Conservation (phyloP, 92 coral and sea anemone species). For the Zoanthus sociatus region DNA sequence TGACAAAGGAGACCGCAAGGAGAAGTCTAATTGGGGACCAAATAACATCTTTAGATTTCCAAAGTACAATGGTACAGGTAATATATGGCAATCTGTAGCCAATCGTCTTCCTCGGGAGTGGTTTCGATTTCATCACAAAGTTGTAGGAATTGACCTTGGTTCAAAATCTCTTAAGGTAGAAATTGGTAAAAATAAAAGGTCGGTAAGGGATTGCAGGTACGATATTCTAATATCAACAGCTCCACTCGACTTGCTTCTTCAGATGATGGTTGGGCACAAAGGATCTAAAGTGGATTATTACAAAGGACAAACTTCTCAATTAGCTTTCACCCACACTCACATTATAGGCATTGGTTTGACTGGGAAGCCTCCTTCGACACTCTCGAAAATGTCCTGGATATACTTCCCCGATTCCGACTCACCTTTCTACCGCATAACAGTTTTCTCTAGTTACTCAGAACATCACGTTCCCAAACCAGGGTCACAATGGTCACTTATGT, state of each 20-base stretch:
- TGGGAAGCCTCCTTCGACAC: slow-evolving; percentile 57
- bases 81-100: slow-evolving; percentile 71
- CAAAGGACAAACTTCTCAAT: slow-evolving; percentile 26
- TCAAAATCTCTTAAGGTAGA: slow-evolving; percentile 46
- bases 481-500: slow-evolving; percentile 74
- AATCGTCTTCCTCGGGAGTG: slow-evolving; percentile 53
- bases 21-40: slow-evolving; percentile 69
- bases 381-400: slow-evolving; percentile 69
- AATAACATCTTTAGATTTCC: slow-evolving; percentile 69
- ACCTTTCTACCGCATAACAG: slow-evolving; percentile 74
- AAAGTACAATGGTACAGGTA: slow-evolving; percentile 66
- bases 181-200: neutral
- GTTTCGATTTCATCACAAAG: slow-evolving; percentile 59
- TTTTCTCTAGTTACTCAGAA: slow-evolving; percentile 72
- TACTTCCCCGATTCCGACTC: slow-evolving; percentile 81
- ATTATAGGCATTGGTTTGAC: slow-evolving; percentile 66
- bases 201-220: slow-evolving; percentile 20
- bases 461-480: slow-evolving; percentile 68
- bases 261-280: slow-evolving; percentile 39
- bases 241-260: slow-evolving; percentile 62
- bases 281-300: slow-evolving; percentile 3
- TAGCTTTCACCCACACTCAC: slow-evolving; percentile 65
- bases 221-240: slow-evolving; percentile 62
- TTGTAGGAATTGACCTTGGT: slow-evolving; percentile 42
- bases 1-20: slow-evolving; percentile 24